Evolutionary conservation across 2,797 vertebrate species (phyloP).

Genomic region (Limosa lapponica): DNA sequence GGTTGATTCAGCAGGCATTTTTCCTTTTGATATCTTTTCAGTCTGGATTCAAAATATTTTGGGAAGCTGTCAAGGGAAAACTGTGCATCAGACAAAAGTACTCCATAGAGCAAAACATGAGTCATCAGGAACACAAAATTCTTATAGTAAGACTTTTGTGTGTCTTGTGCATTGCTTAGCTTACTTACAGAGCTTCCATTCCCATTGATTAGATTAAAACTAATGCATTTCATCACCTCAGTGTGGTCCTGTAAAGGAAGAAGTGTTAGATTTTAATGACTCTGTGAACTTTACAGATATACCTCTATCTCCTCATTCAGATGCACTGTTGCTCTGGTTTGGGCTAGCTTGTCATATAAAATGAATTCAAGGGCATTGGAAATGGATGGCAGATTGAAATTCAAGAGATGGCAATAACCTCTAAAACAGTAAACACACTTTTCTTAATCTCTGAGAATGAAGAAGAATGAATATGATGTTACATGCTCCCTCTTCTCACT

Average conservation of each 20-base stretch:
- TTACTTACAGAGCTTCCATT: neutral
- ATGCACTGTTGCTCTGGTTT: neutral
- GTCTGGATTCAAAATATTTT: neutral
- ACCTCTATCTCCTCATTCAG: neutral
- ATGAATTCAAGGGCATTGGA: neutral
- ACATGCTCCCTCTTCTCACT: neutral
- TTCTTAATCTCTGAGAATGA: conserved; percentile 7
- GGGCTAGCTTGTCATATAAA: neutral
- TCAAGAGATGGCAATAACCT: neutral
- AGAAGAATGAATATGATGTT: neutral
- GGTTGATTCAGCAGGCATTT: neutral
- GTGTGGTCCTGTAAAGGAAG: neutral
- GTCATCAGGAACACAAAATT: neutral
- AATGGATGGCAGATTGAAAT: neutral
- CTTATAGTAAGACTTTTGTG: neutral
- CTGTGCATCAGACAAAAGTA: neutral
- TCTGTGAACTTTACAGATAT: neutral
- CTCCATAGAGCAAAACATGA: neutral
- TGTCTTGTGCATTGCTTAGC: neutral
- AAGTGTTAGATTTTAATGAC: neutral
- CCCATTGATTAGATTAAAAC: neutral
- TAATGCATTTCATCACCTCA: neutral
- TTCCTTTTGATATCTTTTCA: neutral
- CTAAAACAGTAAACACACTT: neutral
- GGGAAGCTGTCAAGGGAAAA: neutral